Evolutionary conservation across 2,888 invertebrate species (phyloP), one percentile per base, ranked within the genome.

Genomic region (Hedya salicella): DNA sequence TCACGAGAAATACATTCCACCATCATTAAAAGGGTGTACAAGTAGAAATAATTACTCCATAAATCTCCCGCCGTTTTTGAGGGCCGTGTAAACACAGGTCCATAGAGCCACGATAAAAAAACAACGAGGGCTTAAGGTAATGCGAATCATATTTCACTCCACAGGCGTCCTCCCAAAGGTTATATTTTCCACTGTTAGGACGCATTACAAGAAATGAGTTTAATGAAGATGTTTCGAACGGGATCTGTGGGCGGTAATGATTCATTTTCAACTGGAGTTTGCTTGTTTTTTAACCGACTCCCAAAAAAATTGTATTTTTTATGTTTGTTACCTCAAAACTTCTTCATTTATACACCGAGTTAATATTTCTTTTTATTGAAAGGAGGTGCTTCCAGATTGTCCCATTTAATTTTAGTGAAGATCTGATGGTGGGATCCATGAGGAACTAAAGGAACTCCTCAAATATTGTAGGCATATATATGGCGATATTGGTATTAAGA

Each of bases 141-240:
- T 88, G 87, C 79, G 85, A 78, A 82, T 88, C 87, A 88, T 89
- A 88, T 88, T 88, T 89, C 88, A 88, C 84, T 83, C 79, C 75
- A 73, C 76, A 81, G 80, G 78, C 75, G 83, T 83, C 79, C 76
- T 73, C 67, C 75, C 72, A 62, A 67, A 67, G 67, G 70, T 75
- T 81, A 80, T 79, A 78, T 77, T 81, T 77, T 78, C 75, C 72
- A 78, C 75, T 77, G 76, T 75, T 74, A 74, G 75, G 74, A 74
- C 80, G 77, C 76, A 81, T 82, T 85, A 82, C 82, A 82, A 77
- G 75, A 75, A 81, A 80, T 78, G 75, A 81, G 76, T 75, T 75
- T 81, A 82, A 83, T 82, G 78, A 81, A 80, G 76, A 77, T 74
- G 75, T 74, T 80, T 73, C 71, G 75, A 70, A 74, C 74, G 65